Evolutionary conservation across 2,797 vertebrate species (phyloP).

Genomic region (Coilia nasus): DNA sequence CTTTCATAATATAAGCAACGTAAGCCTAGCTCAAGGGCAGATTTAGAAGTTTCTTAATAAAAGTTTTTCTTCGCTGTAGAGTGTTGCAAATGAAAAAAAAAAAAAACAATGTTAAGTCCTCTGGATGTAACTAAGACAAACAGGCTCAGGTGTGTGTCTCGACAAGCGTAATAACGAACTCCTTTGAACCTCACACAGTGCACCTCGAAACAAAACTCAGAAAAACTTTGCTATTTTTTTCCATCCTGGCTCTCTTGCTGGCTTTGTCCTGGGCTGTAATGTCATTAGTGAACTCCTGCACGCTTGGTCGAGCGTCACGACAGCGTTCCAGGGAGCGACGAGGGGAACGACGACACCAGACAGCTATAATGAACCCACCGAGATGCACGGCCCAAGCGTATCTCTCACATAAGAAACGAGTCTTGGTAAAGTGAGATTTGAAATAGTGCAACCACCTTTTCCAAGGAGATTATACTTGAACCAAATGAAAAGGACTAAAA

Average conservation of each 20-base stretch:
- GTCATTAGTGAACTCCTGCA: neutral
- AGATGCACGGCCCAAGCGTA: neutral
- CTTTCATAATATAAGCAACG: neutral
- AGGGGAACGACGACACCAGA: neutral
- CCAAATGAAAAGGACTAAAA: neutral
- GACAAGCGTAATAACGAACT: neutral
- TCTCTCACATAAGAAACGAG: neutral
- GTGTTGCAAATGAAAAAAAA: neutral
- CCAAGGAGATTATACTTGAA: neutral
- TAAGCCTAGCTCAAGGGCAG: neutral
- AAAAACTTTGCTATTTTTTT: neutral
- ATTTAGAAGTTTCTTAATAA: neutral
- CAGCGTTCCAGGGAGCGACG: neutral
- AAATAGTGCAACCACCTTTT: neutral
- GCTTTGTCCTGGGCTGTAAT: neutral
- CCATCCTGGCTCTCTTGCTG: neutral
- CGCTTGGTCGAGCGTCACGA: neutral
- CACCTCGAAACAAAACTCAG: neutral
- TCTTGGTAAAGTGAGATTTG: neutral
- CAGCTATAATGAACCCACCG: conserved; percentile 4
- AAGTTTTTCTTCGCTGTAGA: neutral
- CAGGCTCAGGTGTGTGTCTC: neutral
- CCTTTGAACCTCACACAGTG: neutral
- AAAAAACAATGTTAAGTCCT: conserved; percentile 8
- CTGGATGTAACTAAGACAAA: neutral